Percentiles rank a stretch among this genome's conserved stretches.
Conservation (phyloP, 2,888 invertebrate species). For the Resseliella maxima region DNA sequence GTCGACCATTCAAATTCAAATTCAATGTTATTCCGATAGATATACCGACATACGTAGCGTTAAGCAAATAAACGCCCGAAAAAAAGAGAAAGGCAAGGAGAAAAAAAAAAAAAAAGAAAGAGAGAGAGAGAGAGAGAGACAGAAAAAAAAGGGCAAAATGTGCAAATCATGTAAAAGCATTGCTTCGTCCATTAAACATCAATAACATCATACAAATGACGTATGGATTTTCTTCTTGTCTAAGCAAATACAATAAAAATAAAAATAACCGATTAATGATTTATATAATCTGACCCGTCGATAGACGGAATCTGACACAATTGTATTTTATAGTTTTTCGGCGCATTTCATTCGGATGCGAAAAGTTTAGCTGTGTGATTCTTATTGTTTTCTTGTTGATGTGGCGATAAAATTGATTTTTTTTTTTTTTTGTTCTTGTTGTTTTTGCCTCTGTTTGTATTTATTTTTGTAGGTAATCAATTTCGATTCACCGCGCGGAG, state of each 20-base stretch:
- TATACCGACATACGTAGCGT: too few relatives aligned
- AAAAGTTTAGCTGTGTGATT: background rate
- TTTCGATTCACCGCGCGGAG: conserved; percentile 91
- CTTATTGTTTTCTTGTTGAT: background rate
- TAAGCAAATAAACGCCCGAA: too few relatives aligned
- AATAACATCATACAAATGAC: conserved; percentile 49
- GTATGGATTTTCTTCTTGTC: background rate
- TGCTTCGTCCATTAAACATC: conserved; percentile 51
- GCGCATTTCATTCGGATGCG: background rate
- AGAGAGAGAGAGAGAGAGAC: background rate
- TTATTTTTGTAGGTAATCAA: conserved; percentile 83
- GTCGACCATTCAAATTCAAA: conserved; percentile 25
- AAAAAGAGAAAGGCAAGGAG: background rate
- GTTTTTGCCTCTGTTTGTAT: background rate
- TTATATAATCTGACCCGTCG: background rate
- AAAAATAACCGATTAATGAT: too few relatives aligned
- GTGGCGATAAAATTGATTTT: background rate
- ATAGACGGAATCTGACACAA: background rate
- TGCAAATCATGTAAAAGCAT: conserved; percentile 50
- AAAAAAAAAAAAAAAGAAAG: background rate
- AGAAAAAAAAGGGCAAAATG: background rate
- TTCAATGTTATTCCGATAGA: background rate
- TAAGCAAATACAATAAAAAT: conserved; percentile 20
- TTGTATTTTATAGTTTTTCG: conserved; percentile 4
- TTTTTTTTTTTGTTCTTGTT: background rate